Evolutionary conservation across 2,888 invertebrate species (phyloP).

Genomic region (Proisotoma minuta): DNA sequence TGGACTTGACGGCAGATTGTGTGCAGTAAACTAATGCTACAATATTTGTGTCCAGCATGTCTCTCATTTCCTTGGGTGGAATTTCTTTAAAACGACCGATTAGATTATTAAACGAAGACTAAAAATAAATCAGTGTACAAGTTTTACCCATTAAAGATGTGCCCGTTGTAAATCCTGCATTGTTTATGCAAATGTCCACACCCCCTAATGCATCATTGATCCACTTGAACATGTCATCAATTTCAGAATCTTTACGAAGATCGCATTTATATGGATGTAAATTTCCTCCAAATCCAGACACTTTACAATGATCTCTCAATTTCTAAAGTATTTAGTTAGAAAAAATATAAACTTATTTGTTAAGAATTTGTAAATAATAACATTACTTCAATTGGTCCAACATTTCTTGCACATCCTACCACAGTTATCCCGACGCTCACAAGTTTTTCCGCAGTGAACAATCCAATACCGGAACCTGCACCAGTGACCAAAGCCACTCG

Average conservation of each 20-base stretch:
- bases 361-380: background rate
- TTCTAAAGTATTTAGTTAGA: background rate
- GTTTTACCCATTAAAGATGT: slow-evolving; percentile 24
- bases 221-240: slow-evolving; percentile 37
- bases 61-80: slow-evolving; percentile 29
- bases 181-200: slow-evolving; percentile 40
- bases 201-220: slow-evolving; percentile 32
- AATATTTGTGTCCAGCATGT: slow-evolving; percentile 37
- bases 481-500: slow-evolving; percentile 38
- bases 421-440: slow-evolving; percentile 37
- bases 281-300: slow-evolving; percentile 30
- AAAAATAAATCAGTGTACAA: background rate
- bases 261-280: slow-evolving; percentile 34
- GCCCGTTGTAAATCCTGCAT: slow-evolving; percentile 30
- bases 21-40: slow-evolving; percentile 27
- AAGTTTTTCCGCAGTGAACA: slow-evolving; percentile 27
- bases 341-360: background rate
- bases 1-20: slow-evolving; percentile 19
- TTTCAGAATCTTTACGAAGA: slow-evolving; percentile 31
- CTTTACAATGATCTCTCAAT: slow-evolving; percentile 25
- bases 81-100: slow-evolving; percentile 20
- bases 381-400: slow-evolving; percentile 29
- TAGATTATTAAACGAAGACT: no score
- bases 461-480: slow-evolving; percentile 33
- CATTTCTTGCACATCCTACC: slow-evolving; percentile 41